These are phyloP conservation scores for Lissonota sp. DNA, from an alignment of 2,888 invertebrate species.

Conservation along the genomic window DNA sequence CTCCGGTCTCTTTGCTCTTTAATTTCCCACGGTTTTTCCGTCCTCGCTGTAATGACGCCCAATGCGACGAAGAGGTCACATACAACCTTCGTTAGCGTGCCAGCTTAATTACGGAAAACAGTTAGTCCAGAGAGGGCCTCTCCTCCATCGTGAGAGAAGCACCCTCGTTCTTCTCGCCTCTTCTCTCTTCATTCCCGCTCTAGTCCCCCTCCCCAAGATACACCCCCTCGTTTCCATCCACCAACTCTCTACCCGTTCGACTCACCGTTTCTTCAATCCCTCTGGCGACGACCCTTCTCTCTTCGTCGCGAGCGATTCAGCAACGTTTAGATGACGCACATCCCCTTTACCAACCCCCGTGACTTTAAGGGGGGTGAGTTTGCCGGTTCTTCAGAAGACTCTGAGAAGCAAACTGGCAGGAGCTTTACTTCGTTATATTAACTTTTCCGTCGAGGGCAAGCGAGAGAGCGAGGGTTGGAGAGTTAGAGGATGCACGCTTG, in stretches of 20 bases:
- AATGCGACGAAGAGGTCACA: conserved; percentile 30
- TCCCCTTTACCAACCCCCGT: neutral
- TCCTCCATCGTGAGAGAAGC: conserved; percentile 10
- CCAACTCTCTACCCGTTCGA: conserved; percentile 3
- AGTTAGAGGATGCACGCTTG: neutral
- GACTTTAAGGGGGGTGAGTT: neutral
- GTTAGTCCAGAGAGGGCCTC: conserved; percentile 43
- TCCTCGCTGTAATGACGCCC: conserved; percentile 13
- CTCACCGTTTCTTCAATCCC: neutral
- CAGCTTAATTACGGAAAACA: conserved; percentile 66
- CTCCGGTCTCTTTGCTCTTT: conserved; percentile 53
- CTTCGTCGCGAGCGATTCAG: neutral
- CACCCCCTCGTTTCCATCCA: neutral
- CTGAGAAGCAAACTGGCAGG: neutral
- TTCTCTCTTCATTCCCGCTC: neutral
- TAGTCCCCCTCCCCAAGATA: neutral
- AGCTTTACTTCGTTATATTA: conserved; percentile 56
- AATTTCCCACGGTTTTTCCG: conserved; percentile 22
- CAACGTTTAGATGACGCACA: conserved; percentile 2
- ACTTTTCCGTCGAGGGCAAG: conserved; percentile 47
- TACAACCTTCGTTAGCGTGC: conserved; percentile 60
- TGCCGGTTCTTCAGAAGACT: conserved; percentile 2
- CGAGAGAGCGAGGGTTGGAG: conserved; percentile 1
- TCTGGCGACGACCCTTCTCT: neutral
- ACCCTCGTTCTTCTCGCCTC: conserved; percentile 1